These are phyloP conservation scores for Zaprionus vittiger DNA, from an alignment of 1,140 invertebrate species.

Conservation along the genomic window DNA sequence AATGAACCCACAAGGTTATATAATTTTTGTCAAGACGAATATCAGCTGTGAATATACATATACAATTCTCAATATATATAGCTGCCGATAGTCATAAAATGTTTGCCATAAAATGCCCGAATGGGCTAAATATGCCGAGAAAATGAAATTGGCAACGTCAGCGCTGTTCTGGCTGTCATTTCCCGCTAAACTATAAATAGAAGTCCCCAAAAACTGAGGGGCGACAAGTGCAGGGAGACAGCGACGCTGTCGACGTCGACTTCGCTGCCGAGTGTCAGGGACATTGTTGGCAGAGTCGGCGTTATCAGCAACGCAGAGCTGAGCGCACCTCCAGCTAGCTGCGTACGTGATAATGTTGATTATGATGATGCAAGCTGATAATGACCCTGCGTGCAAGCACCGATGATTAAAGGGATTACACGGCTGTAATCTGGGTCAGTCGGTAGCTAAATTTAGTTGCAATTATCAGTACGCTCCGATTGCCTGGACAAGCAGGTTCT, in stretches of 20 bases:
- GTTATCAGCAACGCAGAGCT: slow-evolving; percentile 28
- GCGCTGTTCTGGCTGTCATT: slow-evolving; percentile 52
- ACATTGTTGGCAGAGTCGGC: slow-evolving; percentile 9
- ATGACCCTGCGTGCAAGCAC: slow-evolving; percentile 11
- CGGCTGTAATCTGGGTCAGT: slow-evolving; percentile 68
- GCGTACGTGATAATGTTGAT: slow-evolving; percentile 5
- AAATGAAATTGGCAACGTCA: slow-evolving; percentile 48
- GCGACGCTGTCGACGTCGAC: not conserved
- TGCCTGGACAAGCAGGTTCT: slow-evolving; percentile 52
- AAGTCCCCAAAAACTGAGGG: slow-evolving; percentile 33
- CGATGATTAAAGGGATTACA: slow-evolving; percentile 19
- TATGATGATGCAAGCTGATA: slow-evolving; percentile 39
- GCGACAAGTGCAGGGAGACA: slow-evolving; percentile 19
- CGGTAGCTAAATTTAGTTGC: slow-evolving; percentile 62
- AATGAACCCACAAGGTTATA: slow-evolving; percentile 19
- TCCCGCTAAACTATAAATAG: slow-evolving; percentile 62
- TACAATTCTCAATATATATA: not conserved
- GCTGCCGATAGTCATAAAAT: not conserved
- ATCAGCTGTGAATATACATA: not conserved
- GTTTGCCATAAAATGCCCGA: slow-evolving; percentile 4
- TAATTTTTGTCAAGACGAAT: slow-evolving; percentile 4
- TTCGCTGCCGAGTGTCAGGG: slow-evolving; percentile 33
- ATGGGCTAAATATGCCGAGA: not conserved
- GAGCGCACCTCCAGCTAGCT: slow-evolving; percentile 22
- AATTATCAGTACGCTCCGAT: slow-evolving; percentile 67